Conservation (phyloP, 2,797 vertebrate species). For the Sebastolobus altivelis region DNA sequence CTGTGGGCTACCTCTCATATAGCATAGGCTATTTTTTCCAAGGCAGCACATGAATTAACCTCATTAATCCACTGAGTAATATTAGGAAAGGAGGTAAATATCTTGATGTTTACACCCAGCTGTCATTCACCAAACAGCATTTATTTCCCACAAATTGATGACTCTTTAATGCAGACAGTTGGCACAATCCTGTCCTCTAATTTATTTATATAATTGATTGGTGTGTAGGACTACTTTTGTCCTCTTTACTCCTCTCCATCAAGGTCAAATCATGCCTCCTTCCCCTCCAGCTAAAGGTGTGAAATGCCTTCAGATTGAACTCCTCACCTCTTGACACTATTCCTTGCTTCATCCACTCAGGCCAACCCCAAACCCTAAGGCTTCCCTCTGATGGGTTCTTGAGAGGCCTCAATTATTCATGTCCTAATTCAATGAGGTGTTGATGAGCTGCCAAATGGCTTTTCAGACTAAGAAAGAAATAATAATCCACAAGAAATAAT, state of each 20-base stretch:
- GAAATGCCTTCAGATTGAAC: slow-evolving; percentile 47
- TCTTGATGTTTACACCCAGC: slow-evolving; percentile 16
- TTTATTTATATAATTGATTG: background rate
- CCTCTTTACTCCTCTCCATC: background rate
- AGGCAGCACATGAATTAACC: too few species aligned
- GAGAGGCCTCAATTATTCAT: slow-evolving; percentile 76
- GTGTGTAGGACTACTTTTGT: background rate
- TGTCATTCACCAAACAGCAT: slow-evolving; percentile 39
- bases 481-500: background rate
- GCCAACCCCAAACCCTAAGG: slow-evolving; percentile 49
- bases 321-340: slow-evolving; percentile 50
- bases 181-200: background rate
- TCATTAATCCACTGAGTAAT: too few species aligned
- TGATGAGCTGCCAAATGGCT: slow-evolving; percentile 65
- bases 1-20: too few species aligned
- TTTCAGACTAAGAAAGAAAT: slow-evolving; percentile 22
- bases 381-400: slow-evolving; percentile 55
- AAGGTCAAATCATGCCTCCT: background rate
- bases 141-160: slow-evolving; percentile 2
- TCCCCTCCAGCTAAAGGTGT: slow-evolving; percentile 26
- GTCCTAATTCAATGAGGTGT: slow-evolving; percentile 67
- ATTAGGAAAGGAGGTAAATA: too few species aligned
- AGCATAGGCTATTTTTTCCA: too few species aligned
- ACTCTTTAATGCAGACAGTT: background rate
- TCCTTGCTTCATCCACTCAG: slow-evolving; percentile 32